These are phyloP conservation scores for Antheraea assamensis DNA, from an alignment of 2,888 invertebrate genomes.

Conservation along the genomic window DNA sequence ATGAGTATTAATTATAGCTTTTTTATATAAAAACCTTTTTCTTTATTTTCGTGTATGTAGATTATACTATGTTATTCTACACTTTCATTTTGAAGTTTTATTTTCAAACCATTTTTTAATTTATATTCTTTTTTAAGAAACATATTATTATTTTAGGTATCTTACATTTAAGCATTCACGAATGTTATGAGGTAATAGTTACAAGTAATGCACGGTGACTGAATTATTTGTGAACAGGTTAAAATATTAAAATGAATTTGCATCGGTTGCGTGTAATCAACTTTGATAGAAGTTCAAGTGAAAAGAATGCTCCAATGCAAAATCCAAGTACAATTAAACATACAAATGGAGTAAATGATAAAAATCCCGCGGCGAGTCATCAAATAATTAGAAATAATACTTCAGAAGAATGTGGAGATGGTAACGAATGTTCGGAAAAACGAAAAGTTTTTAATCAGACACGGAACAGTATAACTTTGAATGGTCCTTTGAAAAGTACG, in stretches of 20 bases:
- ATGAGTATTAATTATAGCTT: background rate
- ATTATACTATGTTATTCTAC: background rate
- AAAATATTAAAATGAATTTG: slow-evolving; percentile 34
- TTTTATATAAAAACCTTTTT: background rate
- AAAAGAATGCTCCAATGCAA: slow-evolving; percentile 20
- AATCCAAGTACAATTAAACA: slow-evolving; percentile 6
- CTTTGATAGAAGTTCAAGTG: slow-evolving; percentile 30
- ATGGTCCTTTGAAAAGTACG: background rate
- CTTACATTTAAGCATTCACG: slow-evolving; percentile 7
- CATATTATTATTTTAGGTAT: slow-evolving; percentile 13
- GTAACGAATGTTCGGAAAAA: slow-evolving; percentile 15
- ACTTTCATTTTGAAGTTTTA: background rate
- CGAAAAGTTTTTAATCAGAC: background rate
- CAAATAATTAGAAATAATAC: background rate
- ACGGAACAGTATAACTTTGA: background rate
- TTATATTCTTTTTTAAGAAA: slow-evolving; percentile 2
- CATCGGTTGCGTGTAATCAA: slow-evolving; percentile 43
- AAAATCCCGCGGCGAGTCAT: background rate
- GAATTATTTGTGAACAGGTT: slow-evolving; percentile 7
- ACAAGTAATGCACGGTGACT: background rate
- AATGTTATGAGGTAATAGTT: slow-evolving; percentile 3
- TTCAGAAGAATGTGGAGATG: background rate
- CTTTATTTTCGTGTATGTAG: background rate
- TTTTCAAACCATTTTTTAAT: slow-evolving; percentile 1
- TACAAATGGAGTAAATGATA: background rate